Evolutionary conservation across 1,140 invertebrate genomes (phyloP), one percentile per base, ranked within the genome.

Genomic region (Brachionus sp.): DNA sequence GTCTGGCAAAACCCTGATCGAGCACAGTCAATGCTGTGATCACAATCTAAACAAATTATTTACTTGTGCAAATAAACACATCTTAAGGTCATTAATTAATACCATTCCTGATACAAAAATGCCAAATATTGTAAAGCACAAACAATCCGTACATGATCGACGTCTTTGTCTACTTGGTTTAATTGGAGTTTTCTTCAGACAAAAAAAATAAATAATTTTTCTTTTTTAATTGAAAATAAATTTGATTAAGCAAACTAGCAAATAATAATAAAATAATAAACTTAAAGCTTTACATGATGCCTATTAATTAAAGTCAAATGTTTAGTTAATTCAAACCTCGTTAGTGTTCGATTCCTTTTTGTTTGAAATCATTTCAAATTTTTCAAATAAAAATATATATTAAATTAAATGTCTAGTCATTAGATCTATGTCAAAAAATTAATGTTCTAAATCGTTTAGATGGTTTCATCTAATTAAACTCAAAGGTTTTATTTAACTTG

Each of bases 21-120:
- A 94, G 93, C 87, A 95, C 92, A 2, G 95, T 93, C 90, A 95
- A 95, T 6, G 92, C 92, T 12, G 94, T 94, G 84, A 96, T 93
- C 84, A 94, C 91, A 85, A 95, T 92, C 93, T 94, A 86, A 39
- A 70, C 19, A 39, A 5, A 12, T 25, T 29, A 29, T 25, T 29
- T 89, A 88, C 84, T 80, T 85, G 85, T 86, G 84, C 85, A 86
- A 87, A 57, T 85, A 83, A 85, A 70, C 84, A 83, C 73, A 29
- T 44, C 82, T 1, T 23, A 39, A 39, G 16, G 29, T 80, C 64
- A 35, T 19, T 16, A 25, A 35, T 80, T 13, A 13, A 62, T 90
- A 95, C 94, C 93, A 95, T 93, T 84, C 94, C 88, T 87, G 92
- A 92, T 92, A 93, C 94, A 89, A 95, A 95, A 44, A 92, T 86